Base-by-base conservation (phyloP, 2,888 invertebrate species). In the Lysandra bellargus region DNA sequence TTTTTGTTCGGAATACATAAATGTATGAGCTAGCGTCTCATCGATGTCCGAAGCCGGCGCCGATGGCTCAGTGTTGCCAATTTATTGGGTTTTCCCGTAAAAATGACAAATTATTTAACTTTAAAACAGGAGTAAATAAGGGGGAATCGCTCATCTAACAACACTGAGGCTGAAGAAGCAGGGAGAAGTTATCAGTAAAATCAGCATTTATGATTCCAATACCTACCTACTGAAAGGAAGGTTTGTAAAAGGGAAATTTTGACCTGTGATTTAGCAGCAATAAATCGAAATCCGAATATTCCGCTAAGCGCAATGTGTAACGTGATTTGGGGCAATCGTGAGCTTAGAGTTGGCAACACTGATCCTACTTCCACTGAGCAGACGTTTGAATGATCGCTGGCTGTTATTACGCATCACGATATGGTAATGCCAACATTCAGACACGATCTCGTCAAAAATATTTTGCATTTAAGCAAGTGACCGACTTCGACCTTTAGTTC, bases 321-420 rank as follows among this genome's bases (percentile, higher is more conserved):
- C 9, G 23, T 12, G 12, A 76, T 33, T 76, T 76, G 33, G 23
- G 14, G 49, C 30, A 49, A 17, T 53, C 1, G 76, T 23, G 30
- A 49, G 53, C 14, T 12, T 30, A 17, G 30, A 49, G 49, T 30
- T 76, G 49, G 76, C 76, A 30, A 76, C 57, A 84, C 82, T 80
- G 78, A 82, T 80, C 82, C 83, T 80, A 83, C 81, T 83, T 82
- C 82, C 79, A 81, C 74, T 78, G 80, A 75, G 78, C 80, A 83
- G 81, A 83, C 82, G 80, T 78, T 78, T 81, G 81, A 83, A 76
- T 81, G 81, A 81, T 80, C 81, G 79, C 79, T 80, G 80, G 75
- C 80, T 80, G 79, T 79, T 82, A 80, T 73, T 76, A 76, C 78
- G 73, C 78, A 80, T 81, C 60, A 72, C 74, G 77, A 74, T 73